A percentile compares a stretch with the other conserved stretches of the same genome.
Evolutionary conservation across 2,113 vertebrate genomes (phyloP).

Genomic region (Cercocebus atys): DNA sequence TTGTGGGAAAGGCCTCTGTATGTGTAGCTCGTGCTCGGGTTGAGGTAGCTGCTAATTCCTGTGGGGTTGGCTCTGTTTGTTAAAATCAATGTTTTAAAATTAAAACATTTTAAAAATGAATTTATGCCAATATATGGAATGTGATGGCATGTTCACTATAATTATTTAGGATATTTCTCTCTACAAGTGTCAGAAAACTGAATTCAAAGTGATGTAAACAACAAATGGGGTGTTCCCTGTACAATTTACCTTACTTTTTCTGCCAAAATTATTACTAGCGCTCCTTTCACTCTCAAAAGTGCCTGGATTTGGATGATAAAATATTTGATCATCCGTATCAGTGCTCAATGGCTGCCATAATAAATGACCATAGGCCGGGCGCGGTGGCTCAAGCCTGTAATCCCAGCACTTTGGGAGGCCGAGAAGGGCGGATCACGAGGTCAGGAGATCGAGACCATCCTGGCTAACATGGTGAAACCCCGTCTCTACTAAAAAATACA

Average conservation of each 20-base stretch:
- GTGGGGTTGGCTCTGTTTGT: not conserved
- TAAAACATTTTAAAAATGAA: not conserved
- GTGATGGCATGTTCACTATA: not conserved
- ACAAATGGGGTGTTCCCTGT: not conserved
- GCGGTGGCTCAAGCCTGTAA: no score
- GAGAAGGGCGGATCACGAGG: no score
- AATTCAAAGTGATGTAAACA: not conserved
- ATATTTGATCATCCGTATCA: not conserved
- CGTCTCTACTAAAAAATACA: no score
- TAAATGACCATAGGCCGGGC: not conserved
- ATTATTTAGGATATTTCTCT: not conserved
- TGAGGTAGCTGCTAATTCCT: not conserved
- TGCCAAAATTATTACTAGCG: not conserved
- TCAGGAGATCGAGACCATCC: no score
- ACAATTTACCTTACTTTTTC: not conserved
- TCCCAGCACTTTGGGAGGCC: no score
- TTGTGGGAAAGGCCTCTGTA: not conserved
- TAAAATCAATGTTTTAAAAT: slow-evolving; percentile 25
- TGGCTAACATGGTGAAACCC: no score
- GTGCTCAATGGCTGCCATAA: not conserved
- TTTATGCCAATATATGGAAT: not conserved
- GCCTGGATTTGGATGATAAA: not conserved
- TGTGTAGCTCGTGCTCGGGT: accelerated
- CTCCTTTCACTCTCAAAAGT: not conserved
- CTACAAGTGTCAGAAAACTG: slow-evolving; percentile 1